Conservation (phyloP, 2,888 invertebrate species). For the Mythimna lalbum region DNA sequence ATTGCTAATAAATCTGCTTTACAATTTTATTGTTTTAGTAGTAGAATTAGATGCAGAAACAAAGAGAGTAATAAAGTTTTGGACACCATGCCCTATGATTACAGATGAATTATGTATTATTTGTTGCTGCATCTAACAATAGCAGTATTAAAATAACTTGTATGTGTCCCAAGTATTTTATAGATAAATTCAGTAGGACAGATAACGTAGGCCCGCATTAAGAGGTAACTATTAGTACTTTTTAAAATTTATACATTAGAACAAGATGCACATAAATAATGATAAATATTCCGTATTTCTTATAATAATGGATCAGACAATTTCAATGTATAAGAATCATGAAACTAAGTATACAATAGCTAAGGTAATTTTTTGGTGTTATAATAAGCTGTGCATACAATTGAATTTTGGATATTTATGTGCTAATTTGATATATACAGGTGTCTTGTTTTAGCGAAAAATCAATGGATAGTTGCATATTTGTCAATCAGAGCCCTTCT, state of each 20-base stretch:
- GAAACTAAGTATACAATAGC: slow-evolving; percentile 61
- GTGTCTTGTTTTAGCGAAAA: slow-evolving; percentile 57
- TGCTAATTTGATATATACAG: slow-evolving; percentile 56
- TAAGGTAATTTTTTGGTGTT: slow-evolving; percentile 60
- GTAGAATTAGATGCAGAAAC: slow-evolving; percentile 75
- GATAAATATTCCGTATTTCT: slow-evolving; percentile 47
- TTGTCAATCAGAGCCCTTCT: slow-evolving; percentile 43
- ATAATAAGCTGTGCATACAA: slow-evolving; percentile 57
- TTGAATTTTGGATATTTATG: slow-evolving; percentile 50
- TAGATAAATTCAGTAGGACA: slow-evolving; percentile 77
- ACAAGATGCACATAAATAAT: slow-evolving; percentile 63
- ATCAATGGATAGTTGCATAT: slow-evolving; percentile 37
- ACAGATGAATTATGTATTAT: slow-evolving; percentile 47
- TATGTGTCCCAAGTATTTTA: slow-evolving; percentile 79
- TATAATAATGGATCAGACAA: slow-evolving; percentile 33
- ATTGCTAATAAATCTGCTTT: slow-evolving; percentile 65
- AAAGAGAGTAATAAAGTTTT: slow-evolving; percentile 53
- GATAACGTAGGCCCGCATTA: slow-evolving; percentile 71
- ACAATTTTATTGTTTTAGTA: slow-evolving; percentile 71
- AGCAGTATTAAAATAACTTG: slow-evolving; percentile 82
- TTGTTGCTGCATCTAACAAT: slow-evolving; percentile 80
- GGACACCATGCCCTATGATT: slow-evolving; percentile 62
- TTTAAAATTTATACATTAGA: slow-evolving; percentile 75
- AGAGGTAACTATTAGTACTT: slow-evolving; percentile 72
- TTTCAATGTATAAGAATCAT: slow-evolving; percentile 43